Evolutionary conservation across 2,888 invertebrate genomes (phyloP), one percentile per base, ranked within the genome.

Genomic region (Sylvicola fuscatus): DNA sequence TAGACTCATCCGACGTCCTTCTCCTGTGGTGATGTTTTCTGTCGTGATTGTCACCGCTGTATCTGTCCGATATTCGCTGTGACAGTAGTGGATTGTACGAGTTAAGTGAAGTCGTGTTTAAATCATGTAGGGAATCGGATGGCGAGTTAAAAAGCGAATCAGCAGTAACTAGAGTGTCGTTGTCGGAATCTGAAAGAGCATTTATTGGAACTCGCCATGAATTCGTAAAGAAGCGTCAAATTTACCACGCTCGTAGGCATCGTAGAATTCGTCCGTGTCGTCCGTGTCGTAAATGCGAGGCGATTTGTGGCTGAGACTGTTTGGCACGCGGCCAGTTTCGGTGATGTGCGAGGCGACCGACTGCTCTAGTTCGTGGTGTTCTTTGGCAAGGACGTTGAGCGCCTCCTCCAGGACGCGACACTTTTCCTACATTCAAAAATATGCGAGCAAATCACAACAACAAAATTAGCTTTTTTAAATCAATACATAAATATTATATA

Each of bases 401-500:
- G 74, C 69, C 46, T 75, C 73, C 49, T 75, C 72, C 7, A 76
- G 49, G 6, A 75, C 72, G 2, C 75, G 56, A 41, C 70, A 69
- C 32, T 70, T 65, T 49, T 75, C 76, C 42, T 50, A 34, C 13
- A 28, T 32, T 12, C 10, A 37, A 13, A 40, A 34, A 32, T 34
- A 32, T n/a, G n/a, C n/a, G n/a, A 8, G 21, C 21, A 21, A 21
- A 6, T 21, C 13, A 36, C 30, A 17, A 17, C 21, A 21, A 11
- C 12, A 5, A 38, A 34, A 10, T 17, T 8, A 16, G 29, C 29
- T 37, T 32, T 27, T 14, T 21, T 17, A n/a, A n/a, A n/a, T n/a
- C n/a, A n/a, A n/a, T n/a, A n/a, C n/a, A n/a, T n/a, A n/a, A n/a
- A n/a, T n/a, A n/a, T n/a, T n/a, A n/a, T n/a, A n/a, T n/a, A n/a